These are phyloP conservation scores for Chiloscyllium plagiosum DNA, from an alignment of 2,113 vertebrate genomes.

Conservation along the genomic window DNA sequence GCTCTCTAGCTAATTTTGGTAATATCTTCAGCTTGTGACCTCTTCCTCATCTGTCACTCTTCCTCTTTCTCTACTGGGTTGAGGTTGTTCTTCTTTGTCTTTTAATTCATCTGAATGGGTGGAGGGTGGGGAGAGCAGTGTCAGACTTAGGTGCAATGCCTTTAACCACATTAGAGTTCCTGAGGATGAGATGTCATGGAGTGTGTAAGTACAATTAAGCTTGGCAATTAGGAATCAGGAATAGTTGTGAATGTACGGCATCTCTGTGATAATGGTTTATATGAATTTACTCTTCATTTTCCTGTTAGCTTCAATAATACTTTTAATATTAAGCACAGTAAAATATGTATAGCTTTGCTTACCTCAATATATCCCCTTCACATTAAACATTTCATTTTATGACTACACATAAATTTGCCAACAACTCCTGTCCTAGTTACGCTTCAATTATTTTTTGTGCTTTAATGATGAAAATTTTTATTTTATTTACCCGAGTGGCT, in stretches of 20 bases:
- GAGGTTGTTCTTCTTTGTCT: too few species aligned
- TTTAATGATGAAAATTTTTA: neutral
- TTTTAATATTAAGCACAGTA: neutral
- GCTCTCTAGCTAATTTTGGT: too few species aligned
- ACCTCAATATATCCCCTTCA: neutral
- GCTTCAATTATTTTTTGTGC: neutral
- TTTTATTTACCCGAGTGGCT: neutral
- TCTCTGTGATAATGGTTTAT: neutral
- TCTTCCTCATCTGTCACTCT: too few species aligned
- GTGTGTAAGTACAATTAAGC: neutral
- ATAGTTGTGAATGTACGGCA: neutral
- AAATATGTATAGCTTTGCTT: neutral
- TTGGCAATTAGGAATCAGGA: neutral
- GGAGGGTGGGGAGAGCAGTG: too few species aligned
- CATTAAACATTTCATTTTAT: neutral
- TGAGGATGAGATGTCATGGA: neutral
- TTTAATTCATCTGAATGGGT: too few species aligned
- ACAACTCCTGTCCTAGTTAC: neutral
- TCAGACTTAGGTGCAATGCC: neutral
- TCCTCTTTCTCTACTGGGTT: too few species aligned
- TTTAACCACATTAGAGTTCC: neutral
- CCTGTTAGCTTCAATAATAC: neutral
- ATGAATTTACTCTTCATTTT: neutral
- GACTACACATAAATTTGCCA: neutral
- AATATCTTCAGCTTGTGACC: too few species aligned